Conservation (phyloP, 1,140 invertebrate species). For the Diabrotica undecimpunctata region DNA sequence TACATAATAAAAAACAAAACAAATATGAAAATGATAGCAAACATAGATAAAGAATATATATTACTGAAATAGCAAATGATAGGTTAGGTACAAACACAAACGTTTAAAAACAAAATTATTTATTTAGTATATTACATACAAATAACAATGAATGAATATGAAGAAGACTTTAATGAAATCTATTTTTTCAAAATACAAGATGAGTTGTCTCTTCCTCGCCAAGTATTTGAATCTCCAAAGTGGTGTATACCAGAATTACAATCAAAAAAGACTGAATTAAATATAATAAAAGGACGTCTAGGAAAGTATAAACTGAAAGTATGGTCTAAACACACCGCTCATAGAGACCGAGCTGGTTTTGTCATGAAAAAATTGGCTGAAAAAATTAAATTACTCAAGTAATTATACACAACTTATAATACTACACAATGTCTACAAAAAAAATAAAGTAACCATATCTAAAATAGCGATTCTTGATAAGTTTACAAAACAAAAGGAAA, state of each 20-base stretch:
- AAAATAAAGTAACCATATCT: no score
- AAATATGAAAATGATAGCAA: no score
- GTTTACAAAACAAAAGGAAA: no score
- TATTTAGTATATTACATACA: no score
- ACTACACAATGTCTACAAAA: no score
- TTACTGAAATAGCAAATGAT: no score
- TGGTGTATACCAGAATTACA: slow-evolving; percentile 52
- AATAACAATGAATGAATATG: slow-evolving; percentile 15
- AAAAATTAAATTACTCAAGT: slow-evolving; percentile 67
- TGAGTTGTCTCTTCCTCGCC: not conserved
- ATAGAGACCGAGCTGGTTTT: slow-evolving; percentile 64
- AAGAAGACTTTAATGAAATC: slow-evolving; percentile 13
- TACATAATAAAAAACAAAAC: no score
- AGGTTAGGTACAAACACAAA: no score
- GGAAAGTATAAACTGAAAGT: slow-evolving; percentile 69
- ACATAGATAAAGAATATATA: no score
- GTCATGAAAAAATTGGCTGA: slow-evolving; percentile 61
- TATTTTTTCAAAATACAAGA: slow-evolving; percentile 10
- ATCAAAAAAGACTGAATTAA: slow-evolving; percentile 67
- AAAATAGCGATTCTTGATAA: no score
- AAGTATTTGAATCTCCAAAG: slow-evolving; percentile 13
- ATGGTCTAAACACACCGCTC: slow-evolving; percentile 79
- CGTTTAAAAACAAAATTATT: no score
- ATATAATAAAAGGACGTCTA: slow-evolving; percentile 71
- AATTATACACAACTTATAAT: slow-evolving; percentile 27